Evolutionary conservation across 2,113 vertebrate species (phyloP).

Genomic region (Crotalus horridus): DNA sequence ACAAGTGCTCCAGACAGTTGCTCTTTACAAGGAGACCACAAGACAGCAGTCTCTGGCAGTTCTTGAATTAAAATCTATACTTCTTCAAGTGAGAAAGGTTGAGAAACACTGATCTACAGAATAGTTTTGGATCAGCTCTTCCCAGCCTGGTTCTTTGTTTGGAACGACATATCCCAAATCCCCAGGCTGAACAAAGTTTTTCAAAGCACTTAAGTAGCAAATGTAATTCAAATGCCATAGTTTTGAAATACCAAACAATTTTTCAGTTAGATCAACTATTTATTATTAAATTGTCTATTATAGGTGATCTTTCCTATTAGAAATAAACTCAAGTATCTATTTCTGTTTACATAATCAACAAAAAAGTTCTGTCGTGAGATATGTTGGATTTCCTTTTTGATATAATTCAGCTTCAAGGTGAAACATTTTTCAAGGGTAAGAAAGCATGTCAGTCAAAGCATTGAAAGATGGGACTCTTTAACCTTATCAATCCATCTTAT

Average conservation of each 20-base stretch:
- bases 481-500: background rate
- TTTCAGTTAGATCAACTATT: background rate
- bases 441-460: background rate
- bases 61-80: background rate
- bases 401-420: conserved; percentile 20
- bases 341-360: conserved; percentile 25
- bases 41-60: background rate
- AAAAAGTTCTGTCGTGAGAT: conserved; percentile 27
- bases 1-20: background rate
- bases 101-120: background rate
- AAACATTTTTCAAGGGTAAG: background rate
- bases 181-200: background rate
- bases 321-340: conserved; percentile 30
- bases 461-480: background rate
- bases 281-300: background rate
- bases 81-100: background rate
- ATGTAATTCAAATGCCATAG: background rate
- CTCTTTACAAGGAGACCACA: background rate
- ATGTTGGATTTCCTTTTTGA: conserved; percentile 32
- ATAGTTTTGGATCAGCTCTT: background rate
- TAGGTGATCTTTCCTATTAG: conserved; percentile 39
- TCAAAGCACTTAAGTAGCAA: background rate
- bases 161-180: background rate
- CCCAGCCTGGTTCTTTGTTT: background rate
- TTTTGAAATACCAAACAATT: background rate